Evolutionary conservation across 1,140 invertebrate species (phyloP).

Genomic region (Dendrolimus punctatus): DNA sequence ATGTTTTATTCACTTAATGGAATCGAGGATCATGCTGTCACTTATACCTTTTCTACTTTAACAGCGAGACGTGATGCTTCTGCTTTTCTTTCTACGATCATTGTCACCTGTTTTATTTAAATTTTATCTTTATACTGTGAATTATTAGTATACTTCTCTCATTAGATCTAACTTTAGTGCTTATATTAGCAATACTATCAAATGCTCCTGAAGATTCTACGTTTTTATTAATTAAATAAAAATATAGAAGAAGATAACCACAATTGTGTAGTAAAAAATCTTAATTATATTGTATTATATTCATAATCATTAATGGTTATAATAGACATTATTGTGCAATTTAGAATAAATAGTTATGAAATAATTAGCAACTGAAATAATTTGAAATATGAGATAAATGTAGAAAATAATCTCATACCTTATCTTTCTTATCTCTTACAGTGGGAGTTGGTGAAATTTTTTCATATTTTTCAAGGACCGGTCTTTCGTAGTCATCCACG

Average conservation of each 20-base stretch:
- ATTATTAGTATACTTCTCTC: not conserved
- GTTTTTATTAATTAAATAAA: no score
- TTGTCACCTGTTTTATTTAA: slow-evolving; percentile 37
- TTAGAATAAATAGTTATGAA: no score
- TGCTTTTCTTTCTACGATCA: slow-evolving; percentile 23
- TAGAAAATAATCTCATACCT: slow-evolving; percentile 27
- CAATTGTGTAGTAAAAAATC: no score
- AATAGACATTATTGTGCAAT: no score
- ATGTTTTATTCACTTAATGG: no score
- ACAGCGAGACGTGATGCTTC: slow-evolving; percentile 40
- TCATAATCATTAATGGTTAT: no score
- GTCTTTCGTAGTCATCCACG: slow-evolving; percentile 77
- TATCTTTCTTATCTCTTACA: slow-evolving; percentile 57
- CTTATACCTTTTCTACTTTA: slow-evolving; percentile 32
- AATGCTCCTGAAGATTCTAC: no score
- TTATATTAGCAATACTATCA: not conserved
- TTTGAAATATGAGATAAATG: not conserved
- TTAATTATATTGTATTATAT: no score
- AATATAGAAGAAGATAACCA: no score
- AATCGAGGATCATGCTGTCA: slow-evolving; percentile 3
- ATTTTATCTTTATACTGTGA: slow-evolving; percentile 9
- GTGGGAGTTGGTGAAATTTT: slow-evolving; percentile 65
- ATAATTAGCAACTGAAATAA: no score
- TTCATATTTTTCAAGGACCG: slow-evolving; percentile 79
- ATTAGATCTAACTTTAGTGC: not conserved